These are phyloP conservation scores for Leucopsar rothschildi DNA, from an alignment of 2,113 vertebrate species.

Conservation along the genomic window DNA sequence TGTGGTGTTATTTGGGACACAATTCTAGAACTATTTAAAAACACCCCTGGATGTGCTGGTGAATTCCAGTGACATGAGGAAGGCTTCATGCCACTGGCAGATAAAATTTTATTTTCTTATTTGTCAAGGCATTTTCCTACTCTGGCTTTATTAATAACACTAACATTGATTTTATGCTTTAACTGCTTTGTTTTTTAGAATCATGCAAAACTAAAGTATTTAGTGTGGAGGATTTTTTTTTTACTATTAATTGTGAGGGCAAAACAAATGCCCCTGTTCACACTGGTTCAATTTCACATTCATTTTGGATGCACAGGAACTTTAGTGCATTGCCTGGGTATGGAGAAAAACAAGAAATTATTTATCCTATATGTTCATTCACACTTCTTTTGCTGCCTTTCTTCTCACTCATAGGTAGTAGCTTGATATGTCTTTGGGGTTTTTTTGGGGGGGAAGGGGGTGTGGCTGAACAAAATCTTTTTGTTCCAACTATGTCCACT, in stretches of 20 bases:
- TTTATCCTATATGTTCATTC: not conserved
- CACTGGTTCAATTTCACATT: not conserved
- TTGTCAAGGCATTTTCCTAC: not conserved
- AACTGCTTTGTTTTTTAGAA: not conserved
- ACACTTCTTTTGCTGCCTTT: not conserved
- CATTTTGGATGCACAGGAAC: not conserved
- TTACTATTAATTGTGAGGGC: not conserved
- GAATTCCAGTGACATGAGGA: not conserved
- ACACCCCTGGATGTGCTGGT: not conserved
- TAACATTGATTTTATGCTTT: not conserved
- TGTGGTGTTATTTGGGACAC: not conserved
- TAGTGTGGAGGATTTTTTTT: not conserved
- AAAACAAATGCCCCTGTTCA: not conserved
- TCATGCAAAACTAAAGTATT: not conserved
- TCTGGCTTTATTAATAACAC: not conserved
- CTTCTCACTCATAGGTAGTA: not conserved
- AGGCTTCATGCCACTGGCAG: not conserved
- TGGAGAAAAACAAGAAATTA: not conserved
- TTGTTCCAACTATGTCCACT: not conserved
- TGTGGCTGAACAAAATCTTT: not conserved
- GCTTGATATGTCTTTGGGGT: fast-evolving
- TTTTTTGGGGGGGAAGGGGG: fast-evolving
- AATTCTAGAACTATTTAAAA: not conserved
- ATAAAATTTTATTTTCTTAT: not conserved
- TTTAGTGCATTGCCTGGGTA: not conserved